Evolutionary conservation across 2,797 vertebrate genomes (phyloP).

Genomic region (Danio albolineatus): DNA sequence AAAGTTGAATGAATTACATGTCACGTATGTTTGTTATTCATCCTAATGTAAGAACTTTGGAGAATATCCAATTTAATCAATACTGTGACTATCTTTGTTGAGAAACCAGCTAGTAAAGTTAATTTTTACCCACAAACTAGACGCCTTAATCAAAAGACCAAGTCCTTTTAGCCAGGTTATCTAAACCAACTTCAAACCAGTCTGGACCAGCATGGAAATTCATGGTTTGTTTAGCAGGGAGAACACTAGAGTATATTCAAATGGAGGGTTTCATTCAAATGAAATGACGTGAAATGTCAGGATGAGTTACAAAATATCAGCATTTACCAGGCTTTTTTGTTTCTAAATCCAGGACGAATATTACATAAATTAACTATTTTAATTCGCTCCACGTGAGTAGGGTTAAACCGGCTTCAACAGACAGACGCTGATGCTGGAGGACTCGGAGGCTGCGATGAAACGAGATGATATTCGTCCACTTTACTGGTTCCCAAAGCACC

Average conservation of each 20-base stretch:
- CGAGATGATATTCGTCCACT: constrained; percentile 36
- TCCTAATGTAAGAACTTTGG: neutral
- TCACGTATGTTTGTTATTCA: neutral
- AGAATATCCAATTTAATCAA: neutral
- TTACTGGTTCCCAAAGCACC: constrained; percentile 35
- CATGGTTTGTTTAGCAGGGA: neutral
- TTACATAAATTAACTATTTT: neutral
- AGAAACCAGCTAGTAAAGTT: neutral
- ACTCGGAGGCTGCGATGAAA: constrained; percentile 21
- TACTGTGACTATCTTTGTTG: neutral
- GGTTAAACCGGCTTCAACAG: constrained; percentile 20
- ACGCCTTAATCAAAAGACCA: neutral
- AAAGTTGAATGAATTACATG: neutral
- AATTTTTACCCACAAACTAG: neutral
- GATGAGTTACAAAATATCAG: constrained; percentile 1
- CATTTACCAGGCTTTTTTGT: constrained; percentile 19
- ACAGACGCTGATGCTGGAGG: constrained; percentile 1
- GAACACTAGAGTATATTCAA: constrained; percentile 23
- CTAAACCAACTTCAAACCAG: neutral
- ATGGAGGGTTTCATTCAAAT: constrained; percentile 19
- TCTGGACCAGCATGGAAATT: neutral
- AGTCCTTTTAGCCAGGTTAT: no score
- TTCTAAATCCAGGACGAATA: neutral
- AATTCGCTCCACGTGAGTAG: neutral
- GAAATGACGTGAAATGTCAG: neutral